Conservation (phyloP, 2,888 invertebrate genomes). For the Branchellion lobata region DNA sequence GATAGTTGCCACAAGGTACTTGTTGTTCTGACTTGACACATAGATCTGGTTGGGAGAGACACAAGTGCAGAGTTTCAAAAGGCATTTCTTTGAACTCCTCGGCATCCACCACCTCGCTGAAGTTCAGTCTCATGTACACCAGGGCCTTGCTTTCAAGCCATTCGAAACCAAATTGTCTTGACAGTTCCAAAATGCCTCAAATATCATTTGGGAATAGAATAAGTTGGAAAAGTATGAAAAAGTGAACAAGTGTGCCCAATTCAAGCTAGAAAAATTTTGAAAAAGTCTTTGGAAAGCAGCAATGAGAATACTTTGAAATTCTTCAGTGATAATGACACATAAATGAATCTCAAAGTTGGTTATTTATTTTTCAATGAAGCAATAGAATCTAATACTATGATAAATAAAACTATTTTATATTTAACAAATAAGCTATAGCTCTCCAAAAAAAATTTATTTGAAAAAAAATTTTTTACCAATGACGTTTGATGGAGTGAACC, state of each 20-base stretch:
- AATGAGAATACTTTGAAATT: no score
- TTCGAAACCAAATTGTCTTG: constrained; percentile 21
- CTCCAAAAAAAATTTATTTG: neutral
- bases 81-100: constrained; percentile 35
- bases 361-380: no score
- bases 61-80: neutral
- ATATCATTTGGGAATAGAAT: neutral
- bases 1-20: neutral
- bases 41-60: constrained; percentile 15
- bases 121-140: constrained; percentile 14
- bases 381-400: no score
- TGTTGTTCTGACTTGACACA: constrained; percentile 22
- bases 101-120: constrained; percentile 1
- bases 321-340: no score
- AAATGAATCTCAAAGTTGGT: no score
- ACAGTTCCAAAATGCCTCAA: constrained; percentile 17
- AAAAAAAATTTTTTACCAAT: constrained; percentile 10
- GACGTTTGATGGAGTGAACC: constrained; percentile 13
- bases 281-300: no score
- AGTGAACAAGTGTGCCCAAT: no score
- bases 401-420: no score
- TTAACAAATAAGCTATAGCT: no score
- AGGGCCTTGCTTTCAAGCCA: neutral
- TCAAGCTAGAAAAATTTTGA: no score
- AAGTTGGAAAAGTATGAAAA: neutral